Conservation (phyloP, 2,113 vertebrate genomes). For the Atractosteus spatula region DNA sequence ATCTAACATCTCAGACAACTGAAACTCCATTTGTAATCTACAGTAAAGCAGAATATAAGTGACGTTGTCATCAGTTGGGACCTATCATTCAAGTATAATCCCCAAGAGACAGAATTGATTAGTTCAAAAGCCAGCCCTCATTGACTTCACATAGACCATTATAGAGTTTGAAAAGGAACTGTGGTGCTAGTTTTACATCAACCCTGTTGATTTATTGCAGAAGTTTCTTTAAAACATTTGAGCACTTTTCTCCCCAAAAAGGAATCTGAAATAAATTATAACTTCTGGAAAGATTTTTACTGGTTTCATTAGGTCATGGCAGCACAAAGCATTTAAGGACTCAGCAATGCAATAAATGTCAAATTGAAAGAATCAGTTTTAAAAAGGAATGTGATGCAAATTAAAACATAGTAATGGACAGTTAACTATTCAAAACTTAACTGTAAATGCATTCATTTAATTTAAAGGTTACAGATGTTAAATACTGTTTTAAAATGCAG, state of each 20-base stretch:
- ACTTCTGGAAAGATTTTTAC: slow-evolving; percentile 39
- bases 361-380: neutral
- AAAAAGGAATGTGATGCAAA: too few species aligned
- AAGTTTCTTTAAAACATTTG: slow-evolving; percentile 23
- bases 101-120: slow-evolving; percentile 59
- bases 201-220: slow-evolving; percentile 36
- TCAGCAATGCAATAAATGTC: slow-evolving; percentile 5
- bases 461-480: too few species aligned
- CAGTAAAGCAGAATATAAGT: slow-evolving; percentile 44
- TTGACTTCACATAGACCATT: slow-evolving; percentile 67
- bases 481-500: too few species aligned
- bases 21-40: slow-evolving; percentile 28
- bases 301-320: slow-evolving; percentile 8
- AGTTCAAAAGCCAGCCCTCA: slow-evolving; percentile 62
- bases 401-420: too few species aligned
- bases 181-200: neutral
- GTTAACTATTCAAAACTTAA: too few species aligned
- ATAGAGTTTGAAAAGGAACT: slow-evolving; percentile 40
- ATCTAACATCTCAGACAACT: too few species aligned
- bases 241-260: slow-evolving; percentile 23
- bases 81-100: slow-evolving; percentile 63
- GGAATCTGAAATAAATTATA: slow-evolving; percentile 39
- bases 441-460: too few species aligned
- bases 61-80: slow-evolving; percentile 70
- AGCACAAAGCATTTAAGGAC: neutral